Evolutionary conservation across 2,113 vertebrate species (phyloP).

Genomic region (Crotalus viridis): DNA sequence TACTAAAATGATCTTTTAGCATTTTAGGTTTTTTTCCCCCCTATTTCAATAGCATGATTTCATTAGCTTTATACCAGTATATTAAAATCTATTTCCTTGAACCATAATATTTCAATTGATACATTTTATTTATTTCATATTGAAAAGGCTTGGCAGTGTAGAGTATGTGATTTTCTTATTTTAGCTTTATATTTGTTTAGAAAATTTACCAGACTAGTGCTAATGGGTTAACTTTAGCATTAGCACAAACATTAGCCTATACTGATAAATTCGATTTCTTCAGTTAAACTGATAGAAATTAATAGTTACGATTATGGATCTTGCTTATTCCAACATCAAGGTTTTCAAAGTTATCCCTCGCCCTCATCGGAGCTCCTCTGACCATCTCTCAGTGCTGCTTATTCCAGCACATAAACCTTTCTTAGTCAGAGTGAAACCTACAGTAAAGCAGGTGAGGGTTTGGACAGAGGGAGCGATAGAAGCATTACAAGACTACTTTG

Average conservation of each 20-base stretch:
- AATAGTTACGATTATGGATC: neutral
- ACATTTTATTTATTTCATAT: neutral
- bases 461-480: too few relatives aligned
- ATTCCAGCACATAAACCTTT: too few relatives aligned
- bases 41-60: neutral
- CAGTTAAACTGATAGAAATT: neutral
- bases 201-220: neutral
- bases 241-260: neutral
- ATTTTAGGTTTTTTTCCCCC: neutral
- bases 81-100: neutral
- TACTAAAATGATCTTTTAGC: neutral
- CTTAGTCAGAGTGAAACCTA: too few relatives aligned
- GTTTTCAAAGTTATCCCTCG: too few relatives aligned
- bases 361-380: too few relatives aligned
- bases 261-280: neutral
- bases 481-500: too few relatives aligned
- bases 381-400: too few relatives aligned
- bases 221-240: too few relatives aligned
- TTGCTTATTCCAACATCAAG: too few relatives aligned
- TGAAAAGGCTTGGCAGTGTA: neutral
- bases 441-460: too few relatives aligned
- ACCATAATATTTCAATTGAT: neutral
- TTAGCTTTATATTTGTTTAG: neutral
- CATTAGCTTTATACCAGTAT: neutral
- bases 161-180: neutral